Evolutionary conservation across 1,140 invertebrate genomes (phyloP).

Genomic region (Caerostris extrusa): DNA sequence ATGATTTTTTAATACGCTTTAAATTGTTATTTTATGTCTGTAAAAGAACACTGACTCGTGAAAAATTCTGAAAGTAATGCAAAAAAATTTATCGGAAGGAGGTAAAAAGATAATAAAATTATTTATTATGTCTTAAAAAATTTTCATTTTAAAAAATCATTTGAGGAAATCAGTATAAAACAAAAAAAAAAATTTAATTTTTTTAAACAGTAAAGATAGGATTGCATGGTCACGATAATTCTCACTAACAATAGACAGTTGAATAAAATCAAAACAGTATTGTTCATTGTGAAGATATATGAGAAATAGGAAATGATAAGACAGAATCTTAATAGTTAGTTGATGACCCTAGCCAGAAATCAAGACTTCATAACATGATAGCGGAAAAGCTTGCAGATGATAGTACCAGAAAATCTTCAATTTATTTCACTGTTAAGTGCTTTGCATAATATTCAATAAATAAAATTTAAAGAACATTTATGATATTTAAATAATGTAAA

Average conservation of each 20-base stretch:
- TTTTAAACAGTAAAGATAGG: not conserved
- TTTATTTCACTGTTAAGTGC: not conserved
- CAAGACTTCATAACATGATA: not conserved
- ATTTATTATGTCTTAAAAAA: not conserved
- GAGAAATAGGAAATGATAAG: constrained; percentile 6
- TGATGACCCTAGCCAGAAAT: not conserved
- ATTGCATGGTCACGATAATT: not conserved
- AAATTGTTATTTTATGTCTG: too few species aligned
- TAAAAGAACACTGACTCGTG: too few species aligned
- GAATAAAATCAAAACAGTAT: not conserved
- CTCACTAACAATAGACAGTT: constrained; percentile 2
- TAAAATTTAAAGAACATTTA: not conserved
- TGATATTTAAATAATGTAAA: not conserved
- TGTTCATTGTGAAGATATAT: constrained; percentile 18
- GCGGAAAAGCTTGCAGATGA: too few species aligned
- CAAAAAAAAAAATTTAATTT: not conserved
- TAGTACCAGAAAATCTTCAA: not conserved
- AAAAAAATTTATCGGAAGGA: not conserved
- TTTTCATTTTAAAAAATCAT: not conserved
- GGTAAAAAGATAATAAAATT: not conserved
- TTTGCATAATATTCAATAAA: not conserved
- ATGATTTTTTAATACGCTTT: too few species aligned
- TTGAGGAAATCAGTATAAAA: not conserved
- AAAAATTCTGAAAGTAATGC: too few species aligned
- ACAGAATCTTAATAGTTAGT: not conserved